phyloP scores from a whole-genome alignment of 2,113 vertebrate genomes.

The Okapia johnstoni region DNA sequence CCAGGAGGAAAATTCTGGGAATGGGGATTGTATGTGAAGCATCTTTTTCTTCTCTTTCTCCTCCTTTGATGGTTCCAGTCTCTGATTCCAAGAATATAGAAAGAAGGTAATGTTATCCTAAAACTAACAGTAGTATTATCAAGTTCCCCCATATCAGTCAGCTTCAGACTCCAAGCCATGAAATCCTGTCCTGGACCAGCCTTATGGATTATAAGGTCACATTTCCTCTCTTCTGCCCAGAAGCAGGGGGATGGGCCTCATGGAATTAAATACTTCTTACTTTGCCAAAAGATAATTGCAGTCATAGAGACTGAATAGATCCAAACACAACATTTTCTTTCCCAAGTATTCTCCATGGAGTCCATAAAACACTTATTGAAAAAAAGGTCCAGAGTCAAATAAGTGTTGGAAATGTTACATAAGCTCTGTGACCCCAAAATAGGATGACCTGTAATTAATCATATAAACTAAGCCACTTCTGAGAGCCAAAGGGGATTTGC shows the following conservation, averaged over 20 bases:
- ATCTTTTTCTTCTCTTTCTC: not conserved
- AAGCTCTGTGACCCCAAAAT: not conserved
- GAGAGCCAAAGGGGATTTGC: not conserved
- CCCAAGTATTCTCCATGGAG: not conserved
- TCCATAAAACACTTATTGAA: not conserved
- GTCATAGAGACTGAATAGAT: not conserved
- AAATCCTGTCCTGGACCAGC: not conserved
- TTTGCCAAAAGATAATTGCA: not conserved
- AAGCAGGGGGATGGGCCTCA: not conserved
- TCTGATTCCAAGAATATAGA: not conserved
- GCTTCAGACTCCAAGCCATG: not conserved
- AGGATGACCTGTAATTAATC: not conserved
- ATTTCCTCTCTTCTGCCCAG: not conserved
- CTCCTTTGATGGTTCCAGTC: not conserved
- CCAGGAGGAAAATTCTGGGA: not conserved
- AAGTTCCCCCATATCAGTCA: not conserved
- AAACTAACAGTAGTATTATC: not conserved
- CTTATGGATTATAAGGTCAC: not conserved
- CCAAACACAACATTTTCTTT: not conserved
- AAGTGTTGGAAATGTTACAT: not conserved
- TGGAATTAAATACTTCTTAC: not conserved
- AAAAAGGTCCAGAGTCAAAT: not conserved
- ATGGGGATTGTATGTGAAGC: not conserved
- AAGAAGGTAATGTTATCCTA: not conserved
- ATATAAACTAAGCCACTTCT: not conserved